Evolutionary conservation across 1,140 invertebrate species (phyloP).

Genomic region (Saccostrea echinata): DNA sequence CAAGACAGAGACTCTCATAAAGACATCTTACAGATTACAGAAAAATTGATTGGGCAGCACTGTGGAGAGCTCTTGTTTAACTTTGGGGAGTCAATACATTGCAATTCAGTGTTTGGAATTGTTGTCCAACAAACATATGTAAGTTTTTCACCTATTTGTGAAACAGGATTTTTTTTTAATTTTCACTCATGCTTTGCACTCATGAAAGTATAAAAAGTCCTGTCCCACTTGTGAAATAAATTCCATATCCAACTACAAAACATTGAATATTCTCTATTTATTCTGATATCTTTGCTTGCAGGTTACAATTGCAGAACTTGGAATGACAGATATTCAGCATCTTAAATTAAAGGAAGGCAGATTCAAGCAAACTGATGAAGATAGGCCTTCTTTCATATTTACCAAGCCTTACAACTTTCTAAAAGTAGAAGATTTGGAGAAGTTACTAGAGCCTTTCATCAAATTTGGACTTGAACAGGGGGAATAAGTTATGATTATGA

Average conservation of each 20-base stretch:
- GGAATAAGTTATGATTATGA: not conserved
- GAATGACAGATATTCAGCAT: not conserved
- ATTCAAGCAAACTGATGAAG: not conserved
- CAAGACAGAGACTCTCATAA: not conserved
- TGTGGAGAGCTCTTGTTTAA: not conserved
- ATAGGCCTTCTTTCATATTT: not conserved
- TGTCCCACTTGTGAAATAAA: too few species aligned
- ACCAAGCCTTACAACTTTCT: constrained; percentile 3
- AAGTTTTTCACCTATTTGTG: not conserved
- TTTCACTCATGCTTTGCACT: too few species aligned
- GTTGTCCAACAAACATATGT: not conserved
- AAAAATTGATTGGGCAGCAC: not conserved
- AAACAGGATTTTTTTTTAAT: too few species aligned
- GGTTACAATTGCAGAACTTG: constrained; percentile 6
- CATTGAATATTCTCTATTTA: not conserved
- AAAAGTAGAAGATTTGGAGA: not conserved
- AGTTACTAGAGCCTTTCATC: not conserved
- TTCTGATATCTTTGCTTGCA: not conserved
- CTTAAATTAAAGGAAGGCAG: not conserved
- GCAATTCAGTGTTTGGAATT: not conserved
- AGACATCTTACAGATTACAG: not conserved
- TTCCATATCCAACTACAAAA: not conserved
- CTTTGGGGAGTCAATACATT: not conserved
- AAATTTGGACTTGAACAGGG: not conserved
- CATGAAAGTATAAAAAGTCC: too few species aligned